Percentiles rank a stretch among this genome's conserved stretches.
phyloP scores from a whole-genome alignment of 2,113 vertebrate genomes.

The Mus spicilegus region DNA sequence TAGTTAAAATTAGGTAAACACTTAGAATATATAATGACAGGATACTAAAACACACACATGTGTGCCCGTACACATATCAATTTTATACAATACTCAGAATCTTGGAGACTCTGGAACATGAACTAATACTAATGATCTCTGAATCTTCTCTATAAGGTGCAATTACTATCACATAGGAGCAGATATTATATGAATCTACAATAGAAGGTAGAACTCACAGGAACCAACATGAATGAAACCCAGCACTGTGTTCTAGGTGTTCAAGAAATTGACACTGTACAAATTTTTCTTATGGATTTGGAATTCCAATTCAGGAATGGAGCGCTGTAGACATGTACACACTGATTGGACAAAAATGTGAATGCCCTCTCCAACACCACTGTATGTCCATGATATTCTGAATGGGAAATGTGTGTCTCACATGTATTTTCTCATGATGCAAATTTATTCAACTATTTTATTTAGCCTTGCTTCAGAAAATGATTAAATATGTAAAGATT shows the following conservation, averaged over 20 bases:
- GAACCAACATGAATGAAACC: not conserved
- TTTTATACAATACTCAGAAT: not conserved
- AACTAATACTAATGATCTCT: not conserved
- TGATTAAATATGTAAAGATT: no score
- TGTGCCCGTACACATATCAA: not conserved
- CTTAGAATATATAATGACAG: not conserved
- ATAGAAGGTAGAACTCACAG: not conserved
- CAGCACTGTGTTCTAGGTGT: not conserved
- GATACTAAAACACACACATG: not conserved
- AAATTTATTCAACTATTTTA: no score
- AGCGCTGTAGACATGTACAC: not conserved
- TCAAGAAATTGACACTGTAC: not conserved
- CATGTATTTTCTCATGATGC: no score
- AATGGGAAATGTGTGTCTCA: no score
- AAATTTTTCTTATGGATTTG: not conserved
- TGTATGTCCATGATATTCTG: no score
- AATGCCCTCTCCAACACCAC: no score
- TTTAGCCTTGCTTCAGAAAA: no score
- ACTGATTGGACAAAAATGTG: no score
- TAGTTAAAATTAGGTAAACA: not conserved
- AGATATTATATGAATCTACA: not conserved
- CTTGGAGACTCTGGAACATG: not conserved
- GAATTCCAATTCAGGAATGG: no score
- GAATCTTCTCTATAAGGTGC: not conserved
- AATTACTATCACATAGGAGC: not conserved